A percentile compares a stretch with the other conserved stretches of the same genome.
Evolutionary conservation across 2,113 vertebrate genomes (phyloP).

Genomic region (Pristiophorus japonicus): DNA sequence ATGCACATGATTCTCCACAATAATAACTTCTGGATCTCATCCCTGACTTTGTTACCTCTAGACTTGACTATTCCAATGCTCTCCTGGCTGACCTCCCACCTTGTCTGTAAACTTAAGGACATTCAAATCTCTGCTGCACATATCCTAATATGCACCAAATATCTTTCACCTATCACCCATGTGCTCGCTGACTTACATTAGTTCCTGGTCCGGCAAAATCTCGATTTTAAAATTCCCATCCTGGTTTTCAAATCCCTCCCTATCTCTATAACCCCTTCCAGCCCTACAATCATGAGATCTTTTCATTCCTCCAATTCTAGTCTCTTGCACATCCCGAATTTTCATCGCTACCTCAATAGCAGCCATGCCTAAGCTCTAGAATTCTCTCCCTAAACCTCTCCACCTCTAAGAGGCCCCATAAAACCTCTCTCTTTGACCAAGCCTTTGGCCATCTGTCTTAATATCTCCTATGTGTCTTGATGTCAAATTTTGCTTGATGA

Average conservation of each 20-base stretch:
- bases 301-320: background rate
- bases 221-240: background rate
- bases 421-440: background rate
- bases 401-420: background rate
- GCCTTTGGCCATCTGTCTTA: background rate
- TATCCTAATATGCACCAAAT: background rate
- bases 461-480: background rate
- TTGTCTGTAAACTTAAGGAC: background rate
- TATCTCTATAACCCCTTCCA: background rate
- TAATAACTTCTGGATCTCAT: background rate
- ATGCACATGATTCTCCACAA: background rate
- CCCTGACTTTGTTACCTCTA: background rate
- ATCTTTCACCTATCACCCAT: background rate
- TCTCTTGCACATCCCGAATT: background rate
- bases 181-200: background rate
- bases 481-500: background rate
- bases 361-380: background rate
- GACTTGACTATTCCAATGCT: background rate
- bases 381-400: background rate
- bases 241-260: background rate
- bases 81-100: background rate
- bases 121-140: background rate
- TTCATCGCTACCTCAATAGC: background rate
- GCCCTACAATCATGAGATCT: background rate
- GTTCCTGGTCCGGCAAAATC: background rate